Conservation (phyloP, 2,888 invertebrate genomes). For the Biston stratarius region DNA sequence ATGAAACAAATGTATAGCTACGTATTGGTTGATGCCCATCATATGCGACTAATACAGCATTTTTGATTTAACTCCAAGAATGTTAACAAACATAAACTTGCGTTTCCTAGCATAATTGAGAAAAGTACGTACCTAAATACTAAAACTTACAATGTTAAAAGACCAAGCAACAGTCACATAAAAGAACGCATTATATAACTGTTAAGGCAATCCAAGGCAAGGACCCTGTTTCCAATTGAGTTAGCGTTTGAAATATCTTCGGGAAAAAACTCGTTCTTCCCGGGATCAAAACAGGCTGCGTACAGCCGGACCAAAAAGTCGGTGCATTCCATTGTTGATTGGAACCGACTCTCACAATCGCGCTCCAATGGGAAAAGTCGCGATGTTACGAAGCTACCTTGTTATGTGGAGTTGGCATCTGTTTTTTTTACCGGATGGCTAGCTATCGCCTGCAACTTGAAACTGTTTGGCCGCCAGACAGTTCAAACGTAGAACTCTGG, state of each 20-base stretch:
- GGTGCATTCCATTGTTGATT: slow-evolving; percentile 83
- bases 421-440: not conserved
- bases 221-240: slow-evolving; percentile 65
- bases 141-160: not conserved
- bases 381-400: slow-evolving; percentile 57
- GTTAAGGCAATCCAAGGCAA: slow-evolving; percentile 61
- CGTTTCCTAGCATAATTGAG: no score
- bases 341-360: slow-evolving; percentile 77
- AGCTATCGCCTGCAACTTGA: no score
- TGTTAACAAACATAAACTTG: no score
- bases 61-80: no score
- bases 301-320: slow-evolving; percentile 75
- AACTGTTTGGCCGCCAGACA: no score
- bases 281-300: slow-evolving; percentile 50
- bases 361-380: slow-evolving; percentile 77
- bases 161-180: slow-evolving; percentile 39
- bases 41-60: no score
- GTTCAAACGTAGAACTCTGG: no score
- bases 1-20: no score
- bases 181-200: slow-evolving; percentile 53
- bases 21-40: no score
- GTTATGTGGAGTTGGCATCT: slow-evolving; percentile 63
- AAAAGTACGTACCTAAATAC: no score
- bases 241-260: slow-evolving; percentile 54
- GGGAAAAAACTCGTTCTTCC: slow-evolving; percentile 73